Evolutionary conservation across 2,113 vertebrate species (phyloP), one percentile per base, ranked within the genome.

Genomic region (Montifringilla adamsi): DNA sequence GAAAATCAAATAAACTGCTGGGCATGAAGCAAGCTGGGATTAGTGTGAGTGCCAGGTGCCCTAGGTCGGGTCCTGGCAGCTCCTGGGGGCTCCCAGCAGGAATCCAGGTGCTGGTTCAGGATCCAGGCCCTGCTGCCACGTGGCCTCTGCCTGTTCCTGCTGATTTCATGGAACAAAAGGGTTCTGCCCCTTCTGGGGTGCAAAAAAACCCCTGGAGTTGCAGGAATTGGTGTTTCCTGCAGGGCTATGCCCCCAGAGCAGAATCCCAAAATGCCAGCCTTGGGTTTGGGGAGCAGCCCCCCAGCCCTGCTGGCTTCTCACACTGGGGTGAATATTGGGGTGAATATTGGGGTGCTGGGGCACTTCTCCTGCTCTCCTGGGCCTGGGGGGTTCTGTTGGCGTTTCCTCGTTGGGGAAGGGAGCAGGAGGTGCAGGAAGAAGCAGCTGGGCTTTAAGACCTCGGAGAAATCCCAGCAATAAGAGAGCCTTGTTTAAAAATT

Each of bases 361-460:
- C 44, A 5, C 17, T 0, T 1, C 0, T 0, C 70, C 37, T 10
- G 46, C 10, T 8, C 37, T 46, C 1, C 0, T 44, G 58, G 24
- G 60, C 2, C 0, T 44, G 58, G 24, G 60, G n/a, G 12, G 28
- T 13, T 23, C 15, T 41, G 28, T 3, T 33, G 49, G 69, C 37
- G 9, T 41, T 33, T 55, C 30, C 30, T 27, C 31, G 1, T 5
- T 19, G 50, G 28, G 59, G 20, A 8, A 30, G 24, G 6, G 72
- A 60, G 41, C 1, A 22, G 4, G 9, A 19, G 15, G 0, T 5
- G 6, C 9, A 15, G 27, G 8, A 16, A 4, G 13, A 12, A 26
- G 13, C 6, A 0, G 2, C 47, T 7, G 20, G 62, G 39, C 5
- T 1, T 43, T 4, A 8, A 46, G 31, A 24, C 11, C 37, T 18